These are phyloP conservation scores for Caenorhabditis angaria DNA, from an alignment of 2,888 invertebrate species.

Conservation along the genomic window DNA sequence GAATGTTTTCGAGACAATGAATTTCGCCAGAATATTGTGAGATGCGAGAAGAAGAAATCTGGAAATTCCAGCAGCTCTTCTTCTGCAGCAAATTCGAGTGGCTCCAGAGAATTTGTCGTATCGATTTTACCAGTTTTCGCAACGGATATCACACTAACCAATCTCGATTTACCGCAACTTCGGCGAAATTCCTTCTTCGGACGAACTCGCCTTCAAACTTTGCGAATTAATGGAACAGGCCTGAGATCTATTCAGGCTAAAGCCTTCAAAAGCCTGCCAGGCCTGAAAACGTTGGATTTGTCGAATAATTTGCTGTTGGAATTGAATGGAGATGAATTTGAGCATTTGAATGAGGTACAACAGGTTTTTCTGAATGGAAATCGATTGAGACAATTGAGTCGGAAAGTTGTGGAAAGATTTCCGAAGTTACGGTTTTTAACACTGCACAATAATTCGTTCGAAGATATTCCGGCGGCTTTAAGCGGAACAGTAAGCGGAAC, in stretches of 20 bases:
- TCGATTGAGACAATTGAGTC: constrained; percentile 37
- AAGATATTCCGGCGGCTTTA: constrained; percentile 43
- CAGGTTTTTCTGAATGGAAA: constrained; percentile 62
- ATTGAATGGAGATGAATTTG: constrained; percentile 57
- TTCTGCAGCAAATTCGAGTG: constrained; percentile 6
- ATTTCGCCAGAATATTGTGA: constrained; percentile 78
- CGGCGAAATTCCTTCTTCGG: constrained; percentile 86
- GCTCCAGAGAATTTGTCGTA: constrained; percentile 73
- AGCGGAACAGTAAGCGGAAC: constrained; percentile 17
- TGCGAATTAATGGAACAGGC: constrained; percentile 64
- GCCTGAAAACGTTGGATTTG: constrained; percentile 63
- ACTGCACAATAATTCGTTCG: constrained; percentile 61
- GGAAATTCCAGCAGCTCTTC: not conserved
- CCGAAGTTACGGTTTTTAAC: constrained; percentile 57
- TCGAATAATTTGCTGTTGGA: constrained; percentile 57
- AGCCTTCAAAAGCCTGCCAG: constrained; percentile 66
- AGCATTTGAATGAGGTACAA: constrained; percentile 51
- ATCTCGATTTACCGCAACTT: constrained; percentile 82
- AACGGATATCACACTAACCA: constrained; percentile 86
- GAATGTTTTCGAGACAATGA: constrained; percentile 88
- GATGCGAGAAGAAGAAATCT: constrained; percentile 44
- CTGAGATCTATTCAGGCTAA: constrained; percentile 60
- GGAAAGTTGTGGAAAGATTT: constrained; percentile 51
- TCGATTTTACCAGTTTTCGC: constrained; percentile 89
- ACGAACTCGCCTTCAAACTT: constrained; percentile 53